phyloP scores from a whole-genome alignment of 2,113 vertebrate genomes.

The Hypanus sabinus region DNA sequence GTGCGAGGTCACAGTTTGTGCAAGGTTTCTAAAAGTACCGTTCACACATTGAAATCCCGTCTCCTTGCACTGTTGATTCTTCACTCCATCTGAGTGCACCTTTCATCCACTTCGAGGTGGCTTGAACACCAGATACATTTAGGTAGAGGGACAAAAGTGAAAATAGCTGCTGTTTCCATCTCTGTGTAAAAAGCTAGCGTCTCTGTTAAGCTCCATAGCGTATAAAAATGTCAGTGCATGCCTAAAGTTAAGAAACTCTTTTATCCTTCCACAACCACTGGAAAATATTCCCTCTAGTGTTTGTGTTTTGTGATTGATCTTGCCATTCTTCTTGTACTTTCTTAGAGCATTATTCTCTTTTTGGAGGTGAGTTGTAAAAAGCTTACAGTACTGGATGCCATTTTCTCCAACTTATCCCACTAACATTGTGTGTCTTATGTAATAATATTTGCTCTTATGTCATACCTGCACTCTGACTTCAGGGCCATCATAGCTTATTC shows the following conservation, averaged over 20 bases:
- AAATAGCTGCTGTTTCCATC: background rate
- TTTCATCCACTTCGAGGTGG: background rate
- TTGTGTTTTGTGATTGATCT: background rate
- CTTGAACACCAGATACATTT: background rate
- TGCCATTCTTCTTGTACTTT: background rate
- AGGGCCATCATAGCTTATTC: background rate
- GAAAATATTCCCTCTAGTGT: background rate
- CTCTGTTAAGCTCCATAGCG: background rate
- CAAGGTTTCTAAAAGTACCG: background rate
- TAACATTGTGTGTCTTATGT: background rate
- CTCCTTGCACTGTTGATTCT: background rate
- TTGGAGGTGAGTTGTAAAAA: constrained; percentile 16
- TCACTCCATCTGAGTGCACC: background rate
- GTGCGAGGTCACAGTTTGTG: background rate
- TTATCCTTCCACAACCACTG: background rate
- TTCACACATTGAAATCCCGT: background rate
- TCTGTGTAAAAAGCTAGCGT: too few relatives aligned
- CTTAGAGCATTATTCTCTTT: constrained; percentile 30
- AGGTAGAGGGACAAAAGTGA: background rate
- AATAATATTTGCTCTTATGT: background rate
- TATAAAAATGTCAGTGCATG: background rate
- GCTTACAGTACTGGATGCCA: background rate
- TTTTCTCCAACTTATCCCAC: background rate
- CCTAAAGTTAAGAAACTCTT: background rate
- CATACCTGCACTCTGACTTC: background rate